Conservation (phyloP, 2,888 invertebrate genomes). For the Autographa gamma region DNA sequence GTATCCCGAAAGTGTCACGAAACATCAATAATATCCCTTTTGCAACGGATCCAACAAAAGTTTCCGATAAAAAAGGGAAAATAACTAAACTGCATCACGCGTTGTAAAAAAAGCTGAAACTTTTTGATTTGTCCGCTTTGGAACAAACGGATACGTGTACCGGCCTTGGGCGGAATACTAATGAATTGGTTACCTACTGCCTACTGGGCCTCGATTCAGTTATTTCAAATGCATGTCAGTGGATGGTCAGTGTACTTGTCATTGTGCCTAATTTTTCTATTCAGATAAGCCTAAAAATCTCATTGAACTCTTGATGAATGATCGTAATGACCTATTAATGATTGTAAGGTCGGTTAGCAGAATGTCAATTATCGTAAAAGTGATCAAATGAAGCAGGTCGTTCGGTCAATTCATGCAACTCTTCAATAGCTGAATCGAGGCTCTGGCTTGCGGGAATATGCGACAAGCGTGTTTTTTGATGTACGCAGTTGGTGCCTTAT, state of each 20-base stretch:
- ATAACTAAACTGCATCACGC: constrained; percentile 48
- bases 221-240: too few relatives aligned
- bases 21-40: constrained; percentile 35
- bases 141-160: constrained; percentile 54
- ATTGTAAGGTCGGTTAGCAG: too few relatives aligned
- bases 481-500: constrained; percentile 39
- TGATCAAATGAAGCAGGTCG: too few relatives aligned
- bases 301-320: too few relatives aligned
- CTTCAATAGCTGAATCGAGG: too few relatives aligned
- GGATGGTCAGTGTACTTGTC: too few relatives aligned
- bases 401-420: too few relatives aligned
- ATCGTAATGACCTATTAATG: too few relatives aligned
- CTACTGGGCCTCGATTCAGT: constrained; percentile 25
- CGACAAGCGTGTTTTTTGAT: constrained; percentile 46
- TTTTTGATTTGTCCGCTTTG: constrained; percentile 64
- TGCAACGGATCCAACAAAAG: constrained; percentile 22
- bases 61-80: constrained; percentile 41
- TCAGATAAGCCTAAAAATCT: too few relatives aligned
- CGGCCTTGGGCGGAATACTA: constrained; percentile 68
- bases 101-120: constrained; percentile 56
- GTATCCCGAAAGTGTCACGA: constrained; percentile 19
- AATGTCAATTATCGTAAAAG: too few relatives aligned
- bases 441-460: constrained; percentile 31
- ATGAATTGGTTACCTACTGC: constrained; percentile 69
- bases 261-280: too few relatives aligned